These are phyloP conservation scores for Hydrozoanthus gracilis DNA, from an alignment of 92 coral and sea anemone species.

Conservation along the genomic window DNA sequence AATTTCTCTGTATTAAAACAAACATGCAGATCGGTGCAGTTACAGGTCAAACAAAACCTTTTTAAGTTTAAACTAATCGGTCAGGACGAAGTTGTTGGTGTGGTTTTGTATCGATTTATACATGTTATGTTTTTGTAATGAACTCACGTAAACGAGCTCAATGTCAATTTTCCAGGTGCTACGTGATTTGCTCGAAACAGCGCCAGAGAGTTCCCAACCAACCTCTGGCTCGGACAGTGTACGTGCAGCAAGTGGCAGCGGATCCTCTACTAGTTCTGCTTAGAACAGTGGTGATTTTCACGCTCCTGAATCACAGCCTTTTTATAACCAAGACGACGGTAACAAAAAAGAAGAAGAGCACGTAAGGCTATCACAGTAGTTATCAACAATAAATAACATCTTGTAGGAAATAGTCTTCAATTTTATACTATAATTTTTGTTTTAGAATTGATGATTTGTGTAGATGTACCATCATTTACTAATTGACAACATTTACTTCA, in stretches of 20 bases:
- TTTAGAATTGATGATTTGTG: neutral
- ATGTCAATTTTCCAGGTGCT: neutral
- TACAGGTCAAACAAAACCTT: neutral
- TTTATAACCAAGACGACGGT: too few relatives aligned
- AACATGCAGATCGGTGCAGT: too few relatives aligned
- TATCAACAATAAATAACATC: neutral
- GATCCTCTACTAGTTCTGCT: neutral
- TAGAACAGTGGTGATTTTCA: neutral
- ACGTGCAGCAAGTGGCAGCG: conserved; percentile 1
- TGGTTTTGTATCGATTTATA: neutral
- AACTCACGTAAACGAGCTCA: neutral
- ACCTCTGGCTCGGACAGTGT: neutral
- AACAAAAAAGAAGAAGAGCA: neutral
- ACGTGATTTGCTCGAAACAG: neutral
- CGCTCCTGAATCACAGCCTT: neutral
- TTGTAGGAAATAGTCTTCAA: neutral
- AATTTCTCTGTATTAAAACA: too few relatives aligned
- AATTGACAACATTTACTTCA: neutral
- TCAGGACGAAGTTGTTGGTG: neutral
- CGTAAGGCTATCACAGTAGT: neutral
- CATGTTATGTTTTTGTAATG: too few relatives aligned
- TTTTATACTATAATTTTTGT: neutral
- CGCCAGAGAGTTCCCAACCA: neutral
- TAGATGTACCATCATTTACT: neutral
- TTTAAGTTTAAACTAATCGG: neutral